Conservation (phyloP, 1,140 invertebrate genomes). For the Pentalonia nigronervosa region DNA sequence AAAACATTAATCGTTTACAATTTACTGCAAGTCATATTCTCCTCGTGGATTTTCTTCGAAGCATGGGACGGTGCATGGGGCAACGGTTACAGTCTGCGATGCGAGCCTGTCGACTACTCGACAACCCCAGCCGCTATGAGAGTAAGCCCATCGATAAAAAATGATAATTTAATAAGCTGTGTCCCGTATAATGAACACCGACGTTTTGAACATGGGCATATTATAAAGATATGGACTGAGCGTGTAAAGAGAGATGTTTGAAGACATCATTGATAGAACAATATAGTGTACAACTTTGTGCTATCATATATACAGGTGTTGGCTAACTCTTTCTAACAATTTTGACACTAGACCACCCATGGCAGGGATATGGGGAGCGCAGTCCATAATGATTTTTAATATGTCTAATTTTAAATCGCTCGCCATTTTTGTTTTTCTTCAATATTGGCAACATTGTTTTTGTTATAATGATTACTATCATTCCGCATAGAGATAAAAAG, state of each 20-base stretch:
- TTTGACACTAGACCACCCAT: neutral
- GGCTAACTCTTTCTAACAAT: neutral
- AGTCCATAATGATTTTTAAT: neutral
- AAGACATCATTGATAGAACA: no score
- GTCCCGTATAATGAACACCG: neutral
- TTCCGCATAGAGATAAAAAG: neutral
- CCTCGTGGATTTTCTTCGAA: slow-evolving; percentile 82
- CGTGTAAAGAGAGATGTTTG: neutral
- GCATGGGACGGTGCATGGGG: slow-evolving; percentile 80
- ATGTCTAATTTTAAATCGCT: neutral
- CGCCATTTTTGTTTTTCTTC: neutral
- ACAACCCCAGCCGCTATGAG: slow-evolving; percentile 76
- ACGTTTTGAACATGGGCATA: neutral
- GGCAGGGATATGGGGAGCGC: no score
- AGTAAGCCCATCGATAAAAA: slow-evolving; percentile 66
- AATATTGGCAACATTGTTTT: neutral
- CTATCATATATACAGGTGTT: neutral
- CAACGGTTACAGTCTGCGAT: slow-evolving; percentile 82
- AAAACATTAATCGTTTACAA: slow-evolving; percentile 84
- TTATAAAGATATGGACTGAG: no score
- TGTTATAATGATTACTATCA: neutral
- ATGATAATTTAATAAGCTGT: neutral
- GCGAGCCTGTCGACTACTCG: slow-evolving; percentile 87
- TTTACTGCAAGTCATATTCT: slow-evolving; percentile 83
- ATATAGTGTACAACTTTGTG: neutral